A percentile compares a stretch with the other conserved stretches of the same genome.
phyloP scores from a whole-genome alignment of 2,797 vertebrate species.

The Manis pentadactyla region DNA sequence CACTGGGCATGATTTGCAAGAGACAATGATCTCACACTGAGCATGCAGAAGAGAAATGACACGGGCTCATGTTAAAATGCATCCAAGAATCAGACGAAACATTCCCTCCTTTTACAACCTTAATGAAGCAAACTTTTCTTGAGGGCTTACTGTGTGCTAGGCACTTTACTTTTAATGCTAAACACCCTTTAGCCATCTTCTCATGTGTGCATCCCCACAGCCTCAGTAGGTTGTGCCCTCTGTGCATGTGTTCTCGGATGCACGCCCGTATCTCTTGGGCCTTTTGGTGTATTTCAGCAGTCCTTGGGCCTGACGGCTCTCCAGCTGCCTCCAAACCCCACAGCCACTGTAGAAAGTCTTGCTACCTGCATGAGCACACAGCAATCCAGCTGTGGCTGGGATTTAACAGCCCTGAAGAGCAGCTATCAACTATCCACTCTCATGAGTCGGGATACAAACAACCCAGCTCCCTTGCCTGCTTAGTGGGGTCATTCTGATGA shows the following conservation, averaged over 20 bases:
- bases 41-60: background rate
- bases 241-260: background rate
- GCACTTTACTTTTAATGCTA: background rate
- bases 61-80: background rate
- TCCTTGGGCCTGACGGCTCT: background rate
- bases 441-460: background rate
- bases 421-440: fast-evolving
- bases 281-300: no score
- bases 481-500: fast-evolving
- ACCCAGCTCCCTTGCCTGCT: background rate
- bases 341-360: background rate
- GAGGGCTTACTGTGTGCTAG: background rate
- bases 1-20: background rate
- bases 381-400: background rate
- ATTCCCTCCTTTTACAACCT: background rate
- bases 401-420: background rate
- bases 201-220: background rate
- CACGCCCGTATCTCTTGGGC: background rate
- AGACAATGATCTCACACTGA: background rate
- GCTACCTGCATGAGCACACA: fast-evolving
- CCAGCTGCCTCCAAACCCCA: background rate
- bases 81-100: background rate
- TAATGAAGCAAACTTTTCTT: background rate
- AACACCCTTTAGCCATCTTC: no score
- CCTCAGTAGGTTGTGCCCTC: no score